Evolutionary conservation across 2,888 invertebrate genomes (phyloP).

Genomic region (Sminthurinus aureus): DNA sequence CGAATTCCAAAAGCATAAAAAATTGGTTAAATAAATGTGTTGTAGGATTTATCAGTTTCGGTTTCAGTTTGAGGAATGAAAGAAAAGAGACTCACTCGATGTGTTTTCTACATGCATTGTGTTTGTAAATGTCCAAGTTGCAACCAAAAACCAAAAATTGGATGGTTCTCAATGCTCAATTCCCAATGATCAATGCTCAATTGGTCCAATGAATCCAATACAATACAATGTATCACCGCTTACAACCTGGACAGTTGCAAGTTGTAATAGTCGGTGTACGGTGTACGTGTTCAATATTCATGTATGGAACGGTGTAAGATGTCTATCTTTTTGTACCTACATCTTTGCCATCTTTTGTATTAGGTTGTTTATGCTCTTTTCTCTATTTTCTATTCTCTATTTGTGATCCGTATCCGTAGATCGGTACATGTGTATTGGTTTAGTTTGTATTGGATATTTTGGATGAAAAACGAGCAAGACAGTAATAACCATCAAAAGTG

Average conservation of each 20-base stretch:
- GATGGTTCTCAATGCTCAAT: neutral
- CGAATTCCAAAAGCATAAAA: conserved; percentile 29
- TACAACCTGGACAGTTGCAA: too few species aligned
- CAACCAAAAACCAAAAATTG: neutral
- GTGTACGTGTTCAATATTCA: too few species aligned
- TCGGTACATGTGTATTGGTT: neutral
- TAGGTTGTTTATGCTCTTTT: neutral
- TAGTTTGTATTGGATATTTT: neutral
- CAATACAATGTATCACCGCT: too few species aligned
- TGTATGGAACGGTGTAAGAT: neutral
- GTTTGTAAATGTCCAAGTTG: neutral
- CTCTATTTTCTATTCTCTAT: too few species aligned
- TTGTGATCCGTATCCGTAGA: neutral
- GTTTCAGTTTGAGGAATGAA: neutral
- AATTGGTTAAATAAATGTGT: conserved; percentile 24
- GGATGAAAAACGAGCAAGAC: conserved; percentile 33
- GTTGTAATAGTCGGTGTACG: too few species aligned
- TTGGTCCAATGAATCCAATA: too few species aligned
- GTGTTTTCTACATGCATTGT: neutral
- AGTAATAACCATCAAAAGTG: conserved; percentile 34
- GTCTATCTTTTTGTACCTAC: neutral
- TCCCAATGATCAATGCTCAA: neutral
- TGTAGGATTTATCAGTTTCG: neutral
- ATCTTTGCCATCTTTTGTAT: neutral
- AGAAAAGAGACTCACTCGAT: too few species aligned